Evolutionary conservation across 1,140 invertebrate species (phyloP).

Genomic region (Halotydeus destructor): DNA sequence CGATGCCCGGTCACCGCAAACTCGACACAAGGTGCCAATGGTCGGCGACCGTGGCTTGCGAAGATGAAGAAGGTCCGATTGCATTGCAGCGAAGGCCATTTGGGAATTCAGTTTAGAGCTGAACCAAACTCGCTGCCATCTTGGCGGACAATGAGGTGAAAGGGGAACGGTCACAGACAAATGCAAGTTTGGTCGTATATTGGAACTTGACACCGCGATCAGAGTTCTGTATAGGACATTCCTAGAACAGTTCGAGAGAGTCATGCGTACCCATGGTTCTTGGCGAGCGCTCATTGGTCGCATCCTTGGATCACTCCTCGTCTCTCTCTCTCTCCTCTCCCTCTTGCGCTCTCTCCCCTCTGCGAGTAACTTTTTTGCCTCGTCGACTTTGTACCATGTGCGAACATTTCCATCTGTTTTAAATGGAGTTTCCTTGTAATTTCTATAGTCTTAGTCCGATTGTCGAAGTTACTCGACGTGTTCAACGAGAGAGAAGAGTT

Average conservation of each 20-base stretch:
- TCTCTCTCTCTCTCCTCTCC: background rate
- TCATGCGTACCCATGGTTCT: background rate
- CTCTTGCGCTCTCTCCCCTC: background rate
- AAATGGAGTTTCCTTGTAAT: slow-evolving; percentile 11
- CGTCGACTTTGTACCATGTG: background rate
- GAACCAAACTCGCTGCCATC: background rate
- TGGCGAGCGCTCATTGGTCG: background rate
- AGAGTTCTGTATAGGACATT: background rate
- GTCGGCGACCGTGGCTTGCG: background rate
- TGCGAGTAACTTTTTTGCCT: background rate
- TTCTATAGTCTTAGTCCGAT: too few relatives aligned
- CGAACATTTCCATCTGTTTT: slow-evolving; percentile 13
- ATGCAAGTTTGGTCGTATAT: background rate
- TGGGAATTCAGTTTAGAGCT: background rate
- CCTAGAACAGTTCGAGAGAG: background rate
- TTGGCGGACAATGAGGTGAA: background rate
- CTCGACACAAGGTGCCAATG: slow-evolving; percentile 32
- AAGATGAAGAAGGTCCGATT: background rate
- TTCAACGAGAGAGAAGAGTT: too few relatives aligned
- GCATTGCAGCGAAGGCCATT: background rate
- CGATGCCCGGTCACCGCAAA: slow-evolving; percentile 75
- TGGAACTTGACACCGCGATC: background rate
- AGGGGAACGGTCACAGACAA: background rate
- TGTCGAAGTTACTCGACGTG: too few relatives aligned
- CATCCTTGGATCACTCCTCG: too few relatives aligned